Conservation (phyloP, 2,888 invertebrate species). For the Unio delphinus region DNA sequence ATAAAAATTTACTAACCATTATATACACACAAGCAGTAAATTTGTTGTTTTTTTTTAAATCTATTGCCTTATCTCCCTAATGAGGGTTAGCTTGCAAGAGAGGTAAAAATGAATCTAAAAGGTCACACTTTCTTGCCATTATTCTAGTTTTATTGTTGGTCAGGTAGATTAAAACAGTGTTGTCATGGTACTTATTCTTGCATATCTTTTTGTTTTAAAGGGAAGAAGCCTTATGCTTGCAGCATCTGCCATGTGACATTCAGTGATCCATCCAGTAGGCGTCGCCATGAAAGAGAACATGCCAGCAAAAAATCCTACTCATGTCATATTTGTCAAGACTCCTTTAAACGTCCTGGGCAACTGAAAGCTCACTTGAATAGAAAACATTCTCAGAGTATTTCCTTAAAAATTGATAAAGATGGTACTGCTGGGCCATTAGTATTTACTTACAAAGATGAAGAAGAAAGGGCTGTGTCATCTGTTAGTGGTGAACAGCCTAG, state of each 20-base stretch:
- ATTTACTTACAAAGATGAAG: conserved; percentile 17
- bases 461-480: conserved; percentile 17
- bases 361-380: conserved; percentile 56
- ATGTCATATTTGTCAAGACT: conserved; percentile 62
- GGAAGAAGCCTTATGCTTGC: conserved; percentile 64
- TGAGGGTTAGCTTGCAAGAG: no score
- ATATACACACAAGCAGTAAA: neutral
- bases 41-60: no score
- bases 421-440: conserved; percentile 16
- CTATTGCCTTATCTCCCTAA: no score
- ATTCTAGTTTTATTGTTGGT: no score
- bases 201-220: conserved; percentile 36
- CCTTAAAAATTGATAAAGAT: conserved; percentile 29
- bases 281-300: conserved; percentile 65
- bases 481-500: conserved; percentile 39
- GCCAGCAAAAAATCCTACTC: conserved; percentile 56
- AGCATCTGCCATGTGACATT: conserved; percentile 61
- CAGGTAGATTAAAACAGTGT: neutral
- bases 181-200: neutral
- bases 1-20: neutral
- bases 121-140: no score
- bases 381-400: conserved; percentile 29
- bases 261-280: conserved; percentile 65
- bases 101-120: no score
- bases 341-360: conserved; percentile 61